Evolutionary conservation across 2,113 vertebrate species (phyloP).

Genomic region (Tychaedon coryphoeus): DNA sequence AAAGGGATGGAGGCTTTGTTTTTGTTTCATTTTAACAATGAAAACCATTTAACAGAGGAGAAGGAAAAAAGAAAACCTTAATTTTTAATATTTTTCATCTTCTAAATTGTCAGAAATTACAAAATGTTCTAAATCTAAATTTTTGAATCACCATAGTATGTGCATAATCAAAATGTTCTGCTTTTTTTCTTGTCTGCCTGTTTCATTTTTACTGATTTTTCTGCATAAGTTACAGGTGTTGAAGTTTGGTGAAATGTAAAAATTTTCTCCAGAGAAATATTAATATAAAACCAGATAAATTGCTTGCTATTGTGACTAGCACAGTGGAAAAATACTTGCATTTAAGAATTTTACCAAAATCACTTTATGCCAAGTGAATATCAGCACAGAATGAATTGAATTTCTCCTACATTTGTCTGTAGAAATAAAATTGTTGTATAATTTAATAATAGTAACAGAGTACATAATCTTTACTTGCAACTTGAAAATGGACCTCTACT

Average conservation of each 20-base stretch:
- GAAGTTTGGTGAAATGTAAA: not conserved
- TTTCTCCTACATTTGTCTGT: not conserved
- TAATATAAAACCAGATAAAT: not conserved
- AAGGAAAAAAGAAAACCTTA: accelerated
- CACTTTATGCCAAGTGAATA: not conserved
- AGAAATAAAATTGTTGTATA: not conserved
- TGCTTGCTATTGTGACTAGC: not conserved
- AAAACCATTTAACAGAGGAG: not conserved
- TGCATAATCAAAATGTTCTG: not conserved
- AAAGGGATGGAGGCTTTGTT: not conserved
- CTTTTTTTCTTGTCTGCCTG: not conserved
- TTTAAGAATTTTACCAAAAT: not conserved
- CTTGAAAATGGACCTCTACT: not conserved
- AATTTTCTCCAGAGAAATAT: not conserved
- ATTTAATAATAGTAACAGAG: not conserved
- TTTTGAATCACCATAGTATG: not conserved
- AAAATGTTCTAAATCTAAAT: not conserved
- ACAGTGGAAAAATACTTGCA: not conserved
- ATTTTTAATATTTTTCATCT: not conserved
- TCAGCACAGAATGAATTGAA: not conserved
- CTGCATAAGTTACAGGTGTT: not conserved
- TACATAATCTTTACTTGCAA: not conserved
- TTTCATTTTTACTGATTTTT: not conserved
- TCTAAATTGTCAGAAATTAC: not conserved
- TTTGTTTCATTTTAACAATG: not conserved